Evolutionary conservation across 2,113 vertebrate genomes (phyloP), one percentile per base, ranked within the genome.

Genomic region (Cebidichthys violaceus): DNA sequence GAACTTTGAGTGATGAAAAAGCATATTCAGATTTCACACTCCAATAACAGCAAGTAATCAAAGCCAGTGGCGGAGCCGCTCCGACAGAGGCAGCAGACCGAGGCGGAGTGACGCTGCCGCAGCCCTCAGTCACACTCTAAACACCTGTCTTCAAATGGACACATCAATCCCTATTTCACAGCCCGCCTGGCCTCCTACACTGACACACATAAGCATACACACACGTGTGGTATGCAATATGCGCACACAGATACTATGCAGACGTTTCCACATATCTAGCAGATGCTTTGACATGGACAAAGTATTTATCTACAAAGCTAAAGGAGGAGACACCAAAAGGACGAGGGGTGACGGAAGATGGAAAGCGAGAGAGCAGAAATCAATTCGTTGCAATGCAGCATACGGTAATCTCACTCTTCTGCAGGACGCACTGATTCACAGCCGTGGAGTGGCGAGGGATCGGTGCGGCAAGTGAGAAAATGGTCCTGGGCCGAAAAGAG

Each of bases 151-250:
- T 86, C 90, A 94, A 94, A 94, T 94, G 95, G 93, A 94, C 90
- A 94, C 94, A 94, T 95, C 94, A 95, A 95, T 95, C 94, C 92
- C 90, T 89, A 94, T 95, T 95, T 94, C 92, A 94, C 92, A 93
- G 91, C 85, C 92, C 81, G 88, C 91, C 92, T 92, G 88, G 79
- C 92, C 87, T 85, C 81, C 81, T 77, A 81, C 87, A 88, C 89
- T 66, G 71, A 86, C 84, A 77, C 86, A 88, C 68, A 80, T 47
- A 72, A 45, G 70, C 29, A 62, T 55, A 61, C 61, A 77, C 77
- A 79, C 39, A 37, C 7, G 10, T 43, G 75, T 47, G 69, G 60
- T 59, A 84, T 88, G 71, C 64, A 75, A 73, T 78, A 77, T 31
- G 35, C 70, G 52, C 57, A 35, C 71, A 75, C 47, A 64, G 14